These are phyloP conservation scores for Grus americana DNA, from an alignment of 2,113 vertebrate species.

Conservation along the genomic window DNA sequence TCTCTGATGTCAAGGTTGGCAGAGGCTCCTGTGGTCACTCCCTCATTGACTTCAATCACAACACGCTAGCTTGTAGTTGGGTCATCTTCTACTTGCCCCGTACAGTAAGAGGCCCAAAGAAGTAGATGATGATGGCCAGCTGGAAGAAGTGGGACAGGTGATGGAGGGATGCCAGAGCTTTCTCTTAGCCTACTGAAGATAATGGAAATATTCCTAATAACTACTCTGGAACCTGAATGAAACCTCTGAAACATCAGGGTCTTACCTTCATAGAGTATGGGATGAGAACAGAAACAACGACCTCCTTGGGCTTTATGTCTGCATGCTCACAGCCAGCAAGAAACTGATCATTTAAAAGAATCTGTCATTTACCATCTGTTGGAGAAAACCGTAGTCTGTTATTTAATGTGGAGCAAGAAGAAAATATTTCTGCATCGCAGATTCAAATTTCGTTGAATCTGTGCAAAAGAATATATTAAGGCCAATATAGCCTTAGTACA, in stretches of 20 bases:
- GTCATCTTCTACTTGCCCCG: background rate
- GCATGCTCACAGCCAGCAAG: conserved; percentile 76
- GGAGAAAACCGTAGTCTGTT: background rate
- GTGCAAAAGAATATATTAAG: background rate
- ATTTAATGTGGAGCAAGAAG: background rate
- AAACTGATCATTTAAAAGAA: conserved; percentile 77
- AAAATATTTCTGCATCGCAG: background rate
- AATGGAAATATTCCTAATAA: background rate
- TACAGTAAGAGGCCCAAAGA: background rate
- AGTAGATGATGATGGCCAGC: background rate
- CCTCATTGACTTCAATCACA: background rate
- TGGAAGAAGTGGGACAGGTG: background rate
- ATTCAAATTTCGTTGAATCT: background rate
- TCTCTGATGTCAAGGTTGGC: background rate
- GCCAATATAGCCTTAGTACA: background rate
- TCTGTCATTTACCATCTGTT: conserved; percentile 63
- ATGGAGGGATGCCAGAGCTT: background rate
- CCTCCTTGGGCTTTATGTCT: conserved; percentile 71
- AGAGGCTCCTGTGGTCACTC: background rate
- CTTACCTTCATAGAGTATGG: conserved; percentile 76
- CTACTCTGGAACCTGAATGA: background rate
- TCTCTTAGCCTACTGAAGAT: background rate
- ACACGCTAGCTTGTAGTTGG: background rate
- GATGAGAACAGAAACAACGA: conserved; percentile 78
- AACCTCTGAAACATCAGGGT: background rate